Percentiles rank a stretch among this genome's conserved stretches.
Evolutionary conservation across 1,140 invertebrate species (phyloP).

Genomic region (Pseudomyrmex pallidus): DNA sequence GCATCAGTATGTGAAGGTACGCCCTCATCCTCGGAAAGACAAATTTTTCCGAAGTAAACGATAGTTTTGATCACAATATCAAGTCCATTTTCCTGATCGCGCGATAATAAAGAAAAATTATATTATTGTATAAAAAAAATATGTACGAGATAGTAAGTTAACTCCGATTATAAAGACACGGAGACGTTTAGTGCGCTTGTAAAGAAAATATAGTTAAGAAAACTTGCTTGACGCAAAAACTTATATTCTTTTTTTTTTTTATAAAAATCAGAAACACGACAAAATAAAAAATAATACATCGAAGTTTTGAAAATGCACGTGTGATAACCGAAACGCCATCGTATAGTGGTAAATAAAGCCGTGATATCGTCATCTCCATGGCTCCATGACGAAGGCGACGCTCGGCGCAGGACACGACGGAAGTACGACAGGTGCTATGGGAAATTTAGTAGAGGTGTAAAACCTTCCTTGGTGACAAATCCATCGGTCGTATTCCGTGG

Average conservation of each 20-base stretch:
- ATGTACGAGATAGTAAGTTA: too few relatives aligned
- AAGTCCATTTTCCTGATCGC: too few relatives aligned
- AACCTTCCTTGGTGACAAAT: slow-evolving; percentile 80
- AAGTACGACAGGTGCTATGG: slow-evolving; percentile 44
- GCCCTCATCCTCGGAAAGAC: background rate
- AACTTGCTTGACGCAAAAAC: too few relatives aligned
- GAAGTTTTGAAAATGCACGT: slow-evolving; percentile 31
- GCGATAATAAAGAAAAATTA: too few relatives aligned
- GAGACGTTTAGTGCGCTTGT: too few relatives aligned
- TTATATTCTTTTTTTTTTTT: background rate
- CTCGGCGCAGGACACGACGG: slow-evolving; percentile 8
- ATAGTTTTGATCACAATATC: background rate
- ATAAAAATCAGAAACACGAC: background rate
- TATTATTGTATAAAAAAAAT: too few relatives aligned
- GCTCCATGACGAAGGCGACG: slow-evolving; percentile 10
- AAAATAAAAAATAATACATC: background rate
- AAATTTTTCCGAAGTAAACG: slow-evolving; percentile 30
- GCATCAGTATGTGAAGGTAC: background rate
- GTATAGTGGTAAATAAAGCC: slow-evolving; percentile 62
- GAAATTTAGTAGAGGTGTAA: slow-evolving; percentile 77
- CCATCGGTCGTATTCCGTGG: slow-evolving; percentile 78
- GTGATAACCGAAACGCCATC: slow-evolving; percentile 61
- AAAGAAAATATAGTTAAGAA: too few relatives aligned
- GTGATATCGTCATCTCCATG: slow-evolving; percentile 66
- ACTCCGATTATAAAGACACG: too few relatives aligned